phyloP scores from a whole-genome alignment of 2,113 vertebrate genomes.

The Notiomystis cincta region DNA sequence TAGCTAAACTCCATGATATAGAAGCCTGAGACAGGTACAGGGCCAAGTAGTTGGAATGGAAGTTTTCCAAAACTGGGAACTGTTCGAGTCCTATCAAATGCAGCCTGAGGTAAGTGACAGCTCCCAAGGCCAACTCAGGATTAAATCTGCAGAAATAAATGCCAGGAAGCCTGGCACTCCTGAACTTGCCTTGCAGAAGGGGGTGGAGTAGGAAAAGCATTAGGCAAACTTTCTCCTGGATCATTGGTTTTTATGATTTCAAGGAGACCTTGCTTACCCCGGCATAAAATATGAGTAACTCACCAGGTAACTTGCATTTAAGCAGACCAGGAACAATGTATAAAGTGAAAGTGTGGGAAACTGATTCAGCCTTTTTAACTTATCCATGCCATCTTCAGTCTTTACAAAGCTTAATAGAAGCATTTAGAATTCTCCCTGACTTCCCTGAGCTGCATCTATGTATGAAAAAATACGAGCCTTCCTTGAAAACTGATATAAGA shows the following conservation, averaged over 20 bases:
- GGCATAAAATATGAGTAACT: not conserved
- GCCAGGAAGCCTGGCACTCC: not conserved
- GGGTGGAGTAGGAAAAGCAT: not conserved
- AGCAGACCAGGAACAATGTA: not conserved
- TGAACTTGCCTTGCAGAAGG: not conserved
- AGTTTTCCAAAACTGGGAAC: slow-evolving; percentile 8
- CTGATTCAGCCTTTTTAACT: not conserved
- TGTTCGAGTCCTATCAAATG: not conserved
- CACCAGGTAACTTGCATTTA: not conserved
- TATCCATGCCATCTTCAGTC: not conserved
- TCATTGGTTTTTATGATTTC: not conserved
- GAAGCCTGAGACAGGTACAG: slow-evolving; percentile 21
- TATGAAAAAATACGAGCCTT: not conserved
- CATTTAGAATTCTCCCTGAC: not conserved
- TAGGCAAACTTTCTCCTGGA: not conserved
- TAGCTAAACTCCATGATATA: slow-evolving; percentile 1
- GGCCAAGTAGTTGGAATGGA: not conserved
- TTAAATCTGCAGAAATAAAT: not conserved
- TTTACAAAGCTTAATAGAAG: not conserved
- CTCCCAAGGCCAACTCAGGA: not conserved
- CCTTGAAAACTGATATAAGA: not conserved
- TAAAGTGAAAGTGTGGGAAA: not conserved
- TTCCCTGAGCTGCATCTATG: not conserved
- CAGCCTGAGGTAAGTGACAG: not conserved
- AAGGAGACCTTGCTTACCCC: not conserved